A percentile compares a stretch with the other conserved stretches of the same genome.
phyloP scores from a whole-genome alignment of 2,113 vertebrate species.

The Podarcis muralis region DNA sequence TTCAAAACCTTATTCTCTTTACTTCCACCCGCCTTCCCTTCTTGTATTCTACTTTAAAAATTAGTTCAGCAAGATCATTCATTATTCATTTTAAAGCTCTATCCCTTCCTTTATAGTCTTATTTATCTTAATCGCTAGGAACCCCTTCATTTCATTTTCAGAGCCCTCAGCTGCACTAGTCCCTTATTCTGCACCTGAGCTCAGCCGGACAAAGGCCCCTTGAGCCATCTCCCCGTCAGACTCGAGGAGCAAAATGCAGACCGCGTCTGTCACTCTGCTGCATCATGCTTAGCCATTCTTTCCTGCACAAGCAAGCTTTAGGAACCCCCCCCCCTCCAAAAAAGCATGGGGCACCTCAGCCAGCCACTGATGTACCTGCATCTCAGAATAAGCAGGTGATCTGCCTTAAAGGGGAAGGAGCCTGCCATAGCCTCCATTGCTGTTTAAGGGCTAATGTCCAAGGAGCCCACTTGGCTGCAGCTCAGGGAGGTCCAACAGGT shows the following conservation, averaged over 20 bases:
- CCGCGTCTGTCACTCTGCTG: neutral
- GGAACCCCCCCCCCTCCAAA: neutral
- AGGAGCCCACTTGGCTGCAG: neutral
- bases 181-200: neutral
- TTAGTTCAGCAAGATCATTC: too few relatives aligned
- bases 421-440: neutral
- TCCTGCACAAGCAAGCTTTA: neutral
- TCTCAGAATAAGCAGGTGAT: neutral
- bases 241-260: neutral
- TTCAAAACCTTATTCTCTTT: too few relatives aligned
- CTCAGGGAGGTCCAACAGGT: too few relatives aligned
- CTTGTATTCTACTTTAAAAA: too few relatives aligned
- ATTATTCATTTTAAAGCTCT: too few relatives aligned
- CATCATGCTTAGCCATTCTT: neutral
- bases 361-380: neutral
- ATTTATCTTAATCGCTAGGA: too few relatives aligned
- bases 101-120: too few relatives aligned
- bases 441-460: neutral
- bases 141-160: too few relatives aligned
- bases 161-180: too few relatives aligned
- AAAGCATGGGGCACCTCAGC: neutral
- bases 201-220: too few relatives aligned
- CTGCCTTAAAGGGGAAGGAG: neutral
- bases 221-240: neutral
- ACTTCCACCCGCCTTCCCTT: too few relatives aligned